Evolutionary conservation across 2,113 vertebrate genomes (phyloP), one percentile per base, ranked within the genome.

Genomic region (Cyprinus carpio): DNA sequence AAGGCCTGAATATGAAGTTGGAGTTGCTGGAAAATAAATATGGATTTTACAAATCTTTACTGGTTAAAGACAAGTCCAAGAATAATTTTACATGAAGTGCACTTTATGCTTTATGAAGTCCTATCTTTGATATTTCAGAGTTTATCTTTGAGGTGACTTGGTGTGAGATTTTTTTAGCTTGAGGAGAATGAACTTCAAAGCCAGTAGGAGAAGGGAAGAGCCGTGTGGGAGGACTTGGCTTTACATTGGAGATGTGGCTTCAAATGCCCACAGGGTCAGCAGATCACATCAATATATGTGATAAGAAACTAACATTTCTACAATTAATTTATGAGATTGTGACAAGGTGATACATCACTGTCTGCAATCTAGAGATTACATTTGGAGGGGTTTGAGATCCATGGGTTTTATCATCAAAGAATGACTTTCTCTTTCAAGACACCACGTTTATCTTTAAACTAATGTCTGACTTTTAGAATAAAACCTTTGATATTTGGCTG

Each of bases 351-450:
- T 89, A 65, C 12, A 64, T 89, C 88, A 87, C 75, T 87, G 88
- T 89, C 88, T 72, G 10, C 37, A 46, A 40, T 29, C 46, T 37
- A 78, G 62, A 86, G 84, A 86, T 89, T 87, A 87, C 82, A 37
- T 85, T 27, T 60, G 37, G 56, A 82, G 84, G 85, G 81, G 49
- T 62, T 81, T 56, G 58, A 80, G 69, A 84, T n/a, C 60, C 60
- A 62, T 67, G 64, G 60, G 58, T 89, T 85, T 84, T 81, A 87
- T 87, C 88, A 87, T 86, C 88, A 89, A 89, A 89, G 86, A 31
- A 86, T 25, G 83, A 75, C 84, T 76, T 80, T 87, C 85, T 83
- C 83, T 69, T 82, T 88, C 62, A 77, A 58, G 49, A 84, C 84
- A 88, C 76, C 46, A 60, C 71, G 9, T 84, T 84, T 51, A 86